Evolutionary conservation across 2,797 vertebrate species (phyloP).

Genomic region (Fistularia commersonii): DNA sequence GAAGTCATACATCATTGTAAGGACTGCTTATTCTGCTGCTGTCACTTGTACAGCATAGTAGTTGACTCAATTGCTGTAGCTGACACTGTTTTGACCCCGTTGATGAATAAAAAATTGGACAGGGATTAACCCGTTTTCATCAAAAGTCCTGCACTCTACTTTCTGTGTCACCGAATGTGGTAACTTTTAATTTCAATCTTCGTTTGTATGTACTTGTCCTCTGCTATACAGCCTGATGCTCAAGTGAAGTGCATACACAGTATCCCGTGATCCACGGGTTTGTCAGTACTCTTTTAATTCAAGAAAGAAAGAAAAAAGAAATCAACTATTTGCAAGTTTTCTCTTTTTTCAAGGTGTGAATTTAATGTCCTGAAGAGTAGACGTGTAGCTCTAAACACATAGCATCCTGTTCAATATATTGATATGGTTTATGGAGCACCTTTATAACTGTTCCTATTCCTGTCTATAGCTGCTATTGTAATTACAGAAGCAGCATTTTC

Average conservation of each 20-base stretch:
- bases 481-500: conserved; percentile 61
- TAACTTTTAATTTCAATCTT: conserved; percentile 25
- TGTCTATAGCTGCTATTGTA: conserved; percentile 55
- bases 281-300: conserved; percentile 30
- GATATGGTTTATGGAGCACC: conserved; percentile 65
- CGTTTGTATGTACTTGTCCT: conserved; percentile 6
- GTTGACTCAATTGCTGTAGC: conserved; percentile 6
- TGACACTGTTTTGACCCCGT: conserved; percentile 29
- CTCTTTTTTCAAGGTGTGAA: conserved; percentile 24
- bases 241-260: conserved; percentile 25
- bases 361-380: conserved; percentile 36
- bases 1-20: conserved; percentile 42
- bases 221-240: conserved; percentile 14
- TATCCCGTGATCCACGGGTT: conserved; percentile 40
- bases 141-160: conserved; percentile 21
- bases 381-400: conserved; percentile 42
- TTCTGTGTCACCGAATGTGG: conserved; percentile 8
- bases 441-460: conserved; percentile 38
- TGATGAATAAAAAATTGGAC: conserved; percentile 38
- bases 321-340: conserved; percentile 34
- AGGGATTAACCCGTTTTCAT: conserved; percentile 33
- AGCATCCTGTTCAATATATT: conserved; percentile 37
- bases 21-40: conserved; percentile 20
- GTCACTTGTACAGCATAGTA: conserved; percentile 13
- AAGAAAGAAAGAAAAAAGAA: conserved; percentile 49